Evolutionary conservation across 2,113 vertebrate genomes (phyloP), one percentile per base, ranked within the genome.

Genomic region (Paracanthobrama guichenoti): DNA sequence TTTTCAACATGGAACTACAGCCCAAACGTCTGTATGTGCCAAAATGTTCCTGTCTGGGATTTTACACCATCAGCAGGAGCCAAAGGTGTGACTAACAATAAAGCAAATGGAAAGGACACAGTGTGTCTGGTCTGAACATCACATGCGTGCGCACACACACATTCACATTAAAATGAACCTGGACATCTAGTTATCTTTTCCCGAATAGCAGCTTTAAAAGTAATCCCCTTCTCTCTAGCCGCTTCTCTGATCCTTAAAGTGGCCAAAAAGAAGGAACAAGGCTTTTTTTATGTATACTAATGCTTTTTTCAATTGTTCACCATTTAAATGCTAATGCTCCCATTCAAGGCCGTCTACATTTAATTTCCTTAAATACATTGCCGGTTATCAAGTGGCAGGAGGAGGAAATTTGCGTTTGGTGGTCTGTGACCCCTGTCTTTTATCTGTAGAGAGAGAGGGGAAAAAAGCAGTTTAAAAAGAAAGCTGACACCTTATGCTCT

Each of bases 311-410:
- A 79, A 79, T 44, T 55, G 62, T 79, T 57, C n/a, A 6, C 75
- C 28, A 84, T 84, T 84, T 71, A 71, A 84, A 84, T 84, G 75
- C 48, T 79, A 79, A 79, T 84, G 46, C 28, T 55, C 20, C 31
- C 18, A 69, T 84, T 84, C 46, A 55, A 10, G 13, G 31, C 28
- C 4, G 31, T 55, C 74, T 48, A 84, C 31, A 42, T 53, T 42
- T 46, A 78, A 67, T 62, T 69, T 67, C 57, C 59, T 66, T 53
- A 81, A 81, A 81, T 28, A 57, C 66, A 2, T n/a, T 71, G 64
- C 46, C 48, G 7, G 62, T 79, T 69, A 84, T 78, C 83, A 69
- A 69, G 75, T 84, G 74, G 31, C 44, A 69, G 73, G 20, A 76
- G 31, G 64, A 59, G 60, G 73, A 76, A 78, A 84, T 57, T 46